These are phyloP conservation scores for Macropis europaea DNA, from an alignment of 2,888 invertebrate genomes.

Conservation along the genomic window DNA sequence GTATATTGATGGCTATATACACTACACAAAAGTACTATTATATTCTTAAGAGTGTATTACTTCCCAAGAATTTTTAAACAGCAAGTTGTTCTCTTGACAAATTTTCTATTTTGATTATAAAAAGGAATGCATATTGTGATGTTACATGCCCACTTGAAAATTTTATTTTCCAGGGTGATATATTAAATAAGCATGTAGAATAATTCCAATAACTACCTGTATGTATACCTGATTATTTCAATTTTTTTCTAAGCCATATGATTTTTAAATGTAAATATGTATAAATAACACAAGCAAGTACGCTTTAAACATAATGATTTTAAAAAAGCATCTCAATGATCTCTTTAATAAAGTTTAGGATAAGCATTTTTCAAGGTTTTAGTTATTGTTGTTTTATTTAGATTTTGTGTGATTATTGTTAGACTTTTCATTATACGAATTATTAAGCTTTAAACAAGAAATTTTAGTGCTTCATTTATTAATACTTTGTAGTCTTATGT, in stretches of 20 bases:
- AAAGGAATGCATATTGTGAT: background rate
- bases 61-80: constrained; percentile 18
- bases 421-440: constrained; percentile 21
- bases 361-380: constrained; percentile 6
- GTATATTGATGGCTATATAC: background rate
- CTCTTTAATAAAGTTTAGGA: constrained; percentile 18
- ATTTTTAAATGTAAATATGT: constrained; percentile 25
- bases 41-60: background rate
- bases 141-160: background rate
- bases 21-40: constrained; percentile 8
- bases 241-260: background rate
- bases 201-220: background rate
- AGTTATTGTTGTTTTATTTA: constrained; percentile 4
- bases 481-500: background rate
- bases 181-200: background rate
- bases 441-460: constrained; percentile 23
- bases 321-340: constrained; percentile 31
- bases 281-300: constrained; percentile 33
- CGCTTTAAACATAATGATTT: constrained; percentile 33
- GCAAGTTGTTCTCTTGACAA: background rate
- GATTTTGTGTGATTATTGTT: constrained; percentile 4
- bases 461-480: constrained; percentile 9
- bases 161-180: constrained; percentile 1
- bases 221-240: constrained; percentile 9
- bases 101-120: constrained; percentile 26